Evolutionary conservation across 1,140 invertebrate species (phyloP), one percentile per base, ranked within the genome.

Genomic region (Hycleus phaleratus): DNA sequence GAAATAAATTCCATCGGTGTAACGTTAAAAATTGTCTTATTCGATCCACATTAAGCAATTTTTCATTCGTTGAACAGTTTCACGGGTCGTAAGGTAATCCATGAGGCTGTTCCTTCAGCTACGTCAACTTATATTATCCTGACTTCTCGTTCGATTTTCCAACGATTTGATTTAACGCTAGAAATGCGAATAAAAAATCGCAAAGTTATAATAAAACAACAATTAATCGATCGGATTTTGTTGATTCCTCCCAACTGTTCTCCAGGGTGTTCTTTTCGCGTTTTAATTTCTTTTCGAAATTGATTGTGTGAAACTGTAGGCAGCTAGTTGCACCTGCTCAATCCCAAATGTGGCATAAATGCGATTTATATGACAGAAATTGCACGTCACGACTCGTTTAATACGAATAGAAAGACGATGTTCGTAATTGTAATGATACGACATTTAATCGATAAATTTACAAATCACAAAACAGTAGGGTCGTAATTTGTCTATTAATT

Each of bases 391-490:
- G 46, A 49, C 46, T 56, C 52, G 52, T 55, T 55, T 47, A 39
- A 12, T 47, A 44, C 32, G n/a, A 39, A 46, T 26, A 56, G 40
- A 46, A 40, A 45, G 45, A 40, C 51, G 12, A 25, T 50, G 47
- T 26, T n/a, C 24, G 46, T 55, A 60, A 61, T 49, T 48, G 55
- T 39, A 58, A 43, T 52, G 52, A 51, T 60, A 61, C 58, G 51
- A 56, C 60, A 56, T 61, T 56, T 61, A 61, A 61, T 61, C 58
- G 60, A 61, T 61, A 49, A 38, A 18, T 18, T 18, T 18, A 18
- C 18, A 18, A 18, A 18, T 18, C 18, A 18, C 18, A 18, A 18
- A 18, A 18, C 12, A 12, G 12, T 18, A 18, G 18, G 18, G 18
- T 32, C 32, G 32, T 32, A 32, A 32, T 32, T 32, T 18, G 18